These are phyloP conservation scores for Diachasmimorpha longicaudata DNA, from an alignment of 1,140 invertebrate species.

Conservation along the genomic window DNA sequence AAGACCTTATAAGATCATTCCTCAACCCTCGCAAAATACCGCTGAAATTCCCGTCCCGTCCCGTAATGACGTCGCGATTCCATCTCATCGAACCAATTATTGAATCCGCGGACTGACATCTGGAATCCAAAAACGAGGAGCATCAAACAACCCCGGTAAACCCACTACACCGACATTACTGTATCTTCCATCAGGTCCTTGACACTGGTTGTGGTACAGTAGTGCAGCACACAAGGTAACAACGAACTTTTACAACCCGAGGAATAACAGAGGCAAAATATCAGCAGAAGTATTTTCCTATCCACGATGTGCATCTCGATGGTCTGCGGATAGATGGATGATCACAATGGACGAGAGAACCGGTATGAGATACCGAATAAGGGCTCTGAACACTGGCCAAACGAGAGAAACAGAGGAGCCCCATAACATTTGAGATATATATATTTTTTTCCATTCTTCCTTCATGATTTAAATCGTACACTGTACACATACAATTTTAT, in stretches of 20 bases:
- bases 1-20: no score
- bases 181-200: background rate
- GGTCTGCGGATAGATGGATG: conserved; percentile 16
- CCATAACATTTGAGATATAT: background rate
- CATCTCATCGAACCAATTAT: background rate
- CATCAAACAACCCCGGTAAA: background rate
- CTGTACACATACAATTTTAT: background rate
- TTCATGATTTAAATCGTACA: background rate
- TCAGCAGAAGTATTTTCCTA: conserved; percentile 12
- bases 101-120: background rate
- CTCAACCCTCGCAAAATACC: no score
- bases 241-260: background rate
- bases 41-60: background rate
- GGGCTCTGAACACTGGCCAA: conserved; percentile 15
- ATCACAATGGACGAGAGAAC: conserved; percentile 25
- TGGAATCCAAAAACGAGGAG: background rate
- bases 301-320: background rate
- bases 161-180: background rate
- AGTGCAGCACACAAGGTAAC: background rate
- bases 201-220: background rate
- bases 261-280: background rate
- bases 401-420: background rate
- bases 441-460: background rate
- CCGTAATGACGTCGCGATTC: background rate
- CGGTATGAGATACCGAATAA: conserved; percentile 22